These are phyloP conservation scores for Axis porcinus DNA, from an alignment of 2,113 vertebrate genomes.

Conservation along the genomic window DNA sequence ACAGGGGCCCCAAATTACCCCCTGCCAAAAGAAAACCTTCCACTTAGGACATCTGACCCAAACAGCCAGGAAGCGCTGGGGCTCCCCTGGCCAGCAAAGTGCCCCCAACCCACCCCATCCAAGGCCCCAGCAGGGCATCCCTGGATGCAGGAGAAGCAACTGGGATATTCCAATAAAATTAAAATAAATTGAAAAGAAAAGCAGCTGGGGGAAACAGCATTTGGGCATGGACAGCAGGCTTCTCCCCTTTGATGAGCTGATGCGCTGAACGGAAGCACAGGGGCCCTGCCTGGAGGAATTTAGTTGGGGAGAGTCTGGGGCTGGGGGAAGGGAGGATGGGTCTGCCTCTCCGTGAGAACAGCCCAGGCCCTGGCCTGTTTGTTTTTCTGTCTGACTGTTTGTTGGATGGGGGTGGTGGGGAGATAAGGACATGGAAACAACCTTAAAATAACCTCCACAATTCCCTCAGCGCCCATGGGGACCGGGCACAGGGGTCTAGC, in stretches of 20 bases:
- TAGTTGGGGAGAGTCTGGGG: not conserved
- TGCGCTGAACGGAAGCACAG: not conserved
- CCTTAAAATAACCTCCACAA: constrained; percentile 60
- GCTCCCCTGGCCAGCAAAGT: not conserved
- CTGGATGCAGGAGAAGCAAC: not conserved
- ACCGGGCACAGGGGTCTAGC: not conserved
- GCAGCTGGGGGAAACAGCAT: not conserved
- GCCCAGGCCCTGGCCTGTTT: constrained; percentile 40
- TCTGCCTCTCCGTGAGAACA: constrained; percentile 34
- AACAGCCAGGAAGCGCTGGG: not conserved
- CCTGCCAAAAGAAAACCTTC: not conserved
- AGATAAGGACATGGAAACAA: constrained; percentile 59
- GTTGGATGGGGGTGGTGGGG: constrained; percentile 15
- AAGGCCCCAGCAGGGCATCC: not conserved
- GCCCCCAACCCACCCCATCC: not conserved
- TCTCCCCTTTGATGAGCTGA: not conserved
- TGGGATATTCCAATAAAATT: not conserved
- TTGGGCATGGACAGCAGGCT: not conserved
- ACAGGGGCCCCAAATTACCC: not conserved
- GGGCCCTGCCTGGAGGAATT: constrained; percentile 30
- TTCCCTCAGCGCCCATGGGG: not conserved
- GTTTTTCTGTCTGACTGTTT: constrained; percentile 69
- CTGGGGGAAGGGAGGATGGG: not conserved
- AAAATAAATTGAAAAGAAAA: not conserved
- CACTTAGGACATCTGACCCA: not conserved